Conservation (phyloP, 2,113 vertebrate genomes). For the Lampris megalopsis region DNA sequence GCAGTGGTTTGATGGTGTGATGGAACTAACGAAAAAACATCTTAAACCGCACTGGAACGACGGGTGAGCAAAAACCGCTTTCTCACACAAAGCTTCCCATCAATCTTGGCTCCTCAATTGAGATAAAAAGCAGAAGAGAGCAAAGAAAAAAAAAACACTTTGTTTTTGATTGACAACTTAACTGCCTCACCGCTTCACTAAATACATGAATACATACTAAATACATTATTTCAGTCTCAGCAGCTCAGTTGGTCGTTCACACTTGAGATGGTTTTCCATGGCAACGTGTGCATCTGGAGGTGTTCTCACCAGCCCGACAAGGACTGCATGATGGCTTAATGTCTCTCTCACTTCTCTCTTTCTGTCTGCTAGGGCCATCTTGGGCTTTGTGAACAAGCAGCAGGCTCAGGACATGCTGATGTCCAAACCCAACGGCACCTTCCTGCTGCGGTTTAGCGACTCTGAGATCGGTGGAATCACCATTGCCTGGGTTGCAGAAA, state of each 20-base stretch:
- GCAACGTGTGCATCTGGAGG: constrained; percentile 14
- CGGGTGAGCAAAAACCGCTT: constrained; percentile 81
- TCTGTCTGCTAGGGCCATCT: constrained; percentile 86
- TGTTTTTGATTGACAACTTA: constrained; percentile 24
- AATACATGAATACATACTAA: constrained; percentile 1
- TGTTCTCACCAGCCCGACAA: background rate
- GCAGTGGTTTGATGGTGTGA: constrained; percentile 99
- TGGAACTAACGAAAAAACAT: constrained; percentile 97
- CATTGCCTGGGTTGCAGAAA: constrained; percentile 93
- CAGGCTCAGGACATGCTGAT: constrained; percentile 97
- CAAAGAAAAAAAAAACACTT: constrained; percentile 5
- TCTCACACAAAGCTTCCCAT: background rate
- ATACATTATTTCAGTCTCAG: constrained; percentile 5
- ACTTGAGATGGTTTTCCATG: constrained; percentile 31
- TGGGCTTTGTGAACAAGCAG: constrained; percentile 98
- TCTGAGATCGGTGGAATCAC: constrained; percentile 98
- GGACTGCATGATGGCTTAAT: background rate
- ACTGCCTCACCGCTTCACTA: background rate
- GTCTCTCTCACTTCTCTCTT: background rate
- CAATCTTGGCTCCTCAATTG: background rate
- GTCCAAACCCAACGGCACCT: constrained; percentile 97
- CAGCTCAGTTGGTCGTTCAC: constrained; percentile 1
- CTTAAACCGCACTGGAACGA: constrained; percentile 98
- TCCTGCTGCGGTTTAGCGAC: constrained; percentile 96
- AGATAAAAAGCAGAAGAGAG: constrained; percentile 3